A percentile compares a stretch with the other conserved stretches of the same genome.
These are phyloP conservation scores for Leptinotarsa texana DNA, from an alignment of 1,140 invertebrate genomes.

Conservation along the genomic window DNA sequence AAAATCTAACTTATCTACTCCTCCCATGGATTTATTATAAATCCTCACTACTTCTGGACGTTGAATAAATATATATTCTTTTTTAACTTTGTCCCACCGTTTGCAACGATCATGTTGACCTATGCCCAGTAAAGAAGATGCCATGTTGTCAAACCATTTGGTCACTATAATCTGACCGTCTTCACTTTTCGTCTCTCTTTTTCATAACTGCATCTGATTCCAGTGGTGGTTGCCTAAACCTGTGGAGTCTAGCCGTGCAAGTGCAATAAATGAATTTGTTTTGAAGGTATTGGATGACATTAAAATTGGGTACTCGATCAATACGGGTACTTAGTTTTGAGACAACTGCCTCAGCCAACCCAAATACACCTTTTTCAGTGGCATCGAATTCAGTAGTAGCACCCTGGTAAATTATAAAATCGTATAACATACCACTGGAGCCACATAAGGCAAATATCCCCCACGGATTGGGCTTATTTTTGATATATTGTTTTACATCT, in stretches of 20 bases:
- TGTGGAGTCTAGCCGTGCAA: constrained; percentile 39
- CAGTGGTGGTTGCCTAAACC: too few relatives aligned
- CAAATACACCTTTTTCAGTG: constrained; percentile 34
- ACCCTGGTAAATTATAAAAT: neutral
- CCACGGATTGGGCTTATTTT: neutral
- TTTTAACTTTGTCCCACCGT: too few relatives aligned
- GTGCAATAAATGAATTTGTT: constrained; percentile 49
- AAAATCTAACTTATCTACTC: constrained; percentile 51
- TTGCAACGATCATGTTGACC: too few relatives aligned
- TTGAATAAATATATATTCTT: constrained; percentile 33
- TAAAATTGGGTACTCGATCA: constrained; percentile 37
- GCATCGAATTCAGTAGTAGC: constrained; percentile 37
- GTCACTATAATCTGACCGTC: neutral
- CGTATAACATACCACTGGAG: neutral
- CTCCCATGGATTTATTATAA: constrained; percentile 54
- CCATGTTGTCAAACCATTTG: too few relatives aligned
- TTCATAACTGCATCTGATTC: too few relatives aligned
- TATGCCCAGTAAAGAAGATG: too few relatives aligned
- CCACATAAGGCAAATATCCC: constrained; percentile 13
- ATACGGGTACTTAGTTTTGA: constrained; percentile 40
- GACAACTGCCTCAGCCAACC: constrained; percentile 36
- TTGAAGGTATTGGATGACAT: constrained; percentile 51
- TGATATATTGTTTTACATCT: neutral
- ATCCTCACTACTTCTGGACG: constrained; percentile 49
- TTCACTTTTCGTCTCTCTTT: too few relatives aligned